Evolutionary conservation across 2,888 invertebrate species (phyloP).

Genomic region (Drosophila picticornis): DNA sequence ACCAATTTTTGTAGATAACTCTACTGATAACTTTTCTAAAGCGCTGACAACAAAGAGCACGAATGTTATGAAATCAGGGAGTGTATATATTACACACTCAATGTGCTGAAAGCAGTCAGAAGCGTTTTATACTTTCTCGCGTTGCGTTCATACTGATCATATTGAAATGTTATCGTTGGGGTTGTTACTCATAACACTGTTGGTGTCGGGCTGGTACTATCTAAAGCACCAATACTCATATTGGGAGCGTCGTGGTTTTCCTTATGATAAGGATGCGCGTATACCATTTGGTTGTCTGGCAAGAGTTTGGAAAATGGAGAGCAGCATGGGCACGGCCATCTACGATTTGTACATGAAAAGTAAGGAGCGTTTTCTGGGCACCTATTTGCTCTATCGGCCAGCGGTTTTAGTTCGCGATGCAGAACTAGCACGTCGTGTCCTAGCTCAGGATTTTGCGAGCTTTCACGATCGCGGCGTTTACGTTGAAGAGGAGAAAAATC

Average conservation of each 20-base stretch:
- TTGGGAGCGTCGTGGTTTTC: slow-evolving; percentile 87
- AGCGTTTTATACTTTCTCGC: slow-evolving; percentile 29
- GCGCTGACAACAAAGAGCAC: background rate
- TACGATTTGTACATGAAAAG: slow-evolving; percentile 86
- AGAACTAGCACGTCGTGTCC: slow-evolving; percentile 87
- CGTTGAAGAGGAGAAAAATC: slow-evolving; percentile 87
- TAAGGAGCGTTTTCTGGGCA: slow-evolving; percentile 86
- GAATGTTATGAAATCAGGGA: slow-evolving; percentile 36
- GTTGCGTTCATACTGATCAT: background rate
- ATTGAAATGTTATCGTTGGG: slow-evolving; percentile 34
- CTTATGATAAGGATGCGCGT: slow-evolving; percentile 86
- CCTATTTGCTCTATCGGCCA: slow-evolving; percentile 88
- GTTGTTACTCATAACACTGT: slow-evolving; percentile 22
- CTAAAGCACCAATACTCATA: slow-evolving; percentile 79
- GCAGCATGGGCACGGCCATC: slow-evolving; percentile 88
- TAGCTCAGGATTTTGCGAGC: slow-evolving; percentile 88
- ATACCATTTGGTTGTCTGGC: slow-evolving; percentile 89
- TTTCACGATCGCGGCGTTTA: slow-evolving; percentile 89
- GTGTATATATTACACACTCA: slow-evolving; percentile 27
- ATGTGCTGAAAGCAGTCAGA: slow-evolving; percentile 22
- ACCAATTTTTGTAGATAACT: background rate
- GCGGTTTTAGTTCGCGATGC: slow-evolving; percentile 88
- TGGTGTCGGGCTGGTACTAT: slow-evolving; percentile 55
- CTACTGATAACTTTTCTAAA: background rate
- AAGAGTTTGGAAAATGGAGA: slow-evolving; percentile 86